phyloP scores from a whole-genome alignment of 2,888 invertebrate genomes.

The Cinara cedri region DNA sequence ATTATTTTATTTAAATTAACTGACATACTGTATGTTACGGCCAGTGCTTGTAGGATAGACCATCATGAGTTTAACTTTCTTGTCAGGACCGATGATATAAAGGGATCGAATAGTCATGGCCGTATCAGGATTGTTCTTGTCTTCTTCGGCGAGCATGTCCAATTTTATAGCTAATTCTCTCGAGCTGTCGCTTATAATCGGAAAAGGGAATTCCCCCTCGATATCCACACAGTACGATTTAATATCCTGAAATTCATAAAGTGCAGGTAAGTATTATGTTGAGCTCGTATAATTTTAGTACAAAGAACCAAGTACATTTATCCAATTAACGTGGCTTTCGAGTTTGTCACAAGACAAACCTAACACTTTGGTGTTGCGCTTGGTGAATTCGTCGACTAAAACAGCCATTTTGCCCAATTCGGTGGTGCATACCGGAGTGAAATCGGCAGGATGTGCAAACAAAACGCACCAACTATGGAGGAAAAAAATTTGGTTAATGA shows the following conservation, averaged over 20 bases:
- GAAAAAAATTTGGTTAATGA: background rate
- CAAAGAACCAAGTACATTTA: conserved; percentile 65
- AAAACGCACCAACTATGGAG: conserved; percentile 79
- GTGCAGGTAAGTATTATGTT: no score
- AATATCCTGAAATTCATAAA: conserved; percentile 66
- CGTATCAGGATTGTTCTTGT: conserved; percentile 71
- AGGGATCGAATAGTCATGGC: conserved; percentile 77
- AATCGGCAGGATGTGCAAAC: conserved; percentile 88
- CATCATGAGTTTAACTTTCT: conserved; percentile 79
- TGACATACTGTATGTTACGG: conserved; percentile 80
- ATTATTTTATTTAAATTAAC: background rate
- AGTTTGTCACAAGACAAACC: conserved; percentile 82
- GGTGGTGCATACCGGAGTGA: conserved; percentile 89
- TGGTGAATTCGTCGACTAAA: conserved; percentile 72
- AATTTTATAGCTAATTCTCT: conserved; percentile 74
- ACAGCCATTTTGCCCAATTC: conserved; percentile 80
- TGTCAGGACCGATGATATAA: conserved; percentile 81
- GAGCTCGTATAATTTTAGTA: no score
- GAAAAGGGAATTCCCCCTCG: conserved; percentile 77
- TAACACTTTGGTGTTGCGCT: conserved; percentile 76
- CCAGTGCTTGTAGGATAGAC: conserved; percentile 86
- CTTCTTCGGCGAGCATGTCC: conserved; percentile 80
- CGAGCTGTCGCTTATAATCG: conserved; percentile 79
- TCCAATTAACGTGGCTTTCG: conserved; percentile 78
- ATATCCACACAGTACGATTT: conserved; percentile 74